Conservation (phyloP, 2,888 invertebrate species). For the Agrotis clavis region DNA sequence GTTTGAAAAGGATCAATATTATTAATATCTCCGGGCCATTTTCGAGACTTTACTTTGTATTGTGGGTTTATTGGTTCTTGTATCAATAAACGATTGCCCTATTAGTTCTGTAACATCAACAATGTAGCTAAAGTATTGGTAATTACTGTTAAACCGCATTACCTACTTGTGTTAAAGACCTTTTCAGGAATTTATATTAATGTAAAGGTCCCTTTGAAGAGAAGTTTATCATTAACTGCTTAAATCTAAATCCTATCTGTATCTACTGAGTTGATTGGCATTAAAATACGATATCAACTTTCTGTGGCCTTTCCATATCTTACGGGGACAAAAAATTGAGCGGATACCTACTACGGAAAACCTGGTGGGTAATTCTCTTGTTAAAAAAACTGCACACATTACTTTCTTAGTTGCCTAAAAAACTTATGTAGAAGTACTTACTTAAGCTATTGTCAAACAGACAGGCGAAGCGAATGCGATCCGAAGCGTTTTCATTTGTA, state of each 20-base stretch:
- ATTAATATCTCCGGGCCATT: background rate
- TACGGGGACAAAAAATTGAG: no score
- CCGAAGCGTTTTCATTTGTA: no score
- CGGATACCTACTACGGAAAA: no score
- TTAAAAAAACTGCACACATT: no score
- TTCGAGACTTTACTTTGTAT: background rate
- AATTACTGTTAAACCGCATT: background rate
- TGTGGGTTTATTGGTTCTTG: background rate
- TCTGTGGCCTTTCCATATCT: no score
- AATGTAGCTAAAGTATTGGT: background rate
- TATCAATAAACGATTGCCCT: background rate
- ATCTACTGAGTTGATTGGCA: no score
- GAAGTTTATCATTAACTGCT: slow-evolving; percentile 2
- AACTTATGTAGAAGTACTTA: no score
- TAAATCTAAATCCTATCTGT: background rate
- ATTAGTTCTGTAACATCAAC: slow-evolving; percentile 15
- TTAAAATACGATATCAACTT: no score
- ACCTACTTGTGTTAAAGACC: background rate
- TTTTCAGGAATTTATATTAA: background rate
- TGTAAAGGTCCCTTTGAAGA: background rate
- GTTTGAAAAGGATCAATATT: background rate
- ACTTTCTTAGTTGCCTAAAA: no score
- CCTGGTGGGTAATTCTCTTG: no score
- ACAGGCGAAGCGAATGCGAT: no score
- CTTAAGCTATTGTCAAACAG: no score